Percentiles rank a stretch among this genome's conserved stretches.
Conservation (phyloP, 2,797 vertebrate species). For the Sardinella longiceps region DNA sequence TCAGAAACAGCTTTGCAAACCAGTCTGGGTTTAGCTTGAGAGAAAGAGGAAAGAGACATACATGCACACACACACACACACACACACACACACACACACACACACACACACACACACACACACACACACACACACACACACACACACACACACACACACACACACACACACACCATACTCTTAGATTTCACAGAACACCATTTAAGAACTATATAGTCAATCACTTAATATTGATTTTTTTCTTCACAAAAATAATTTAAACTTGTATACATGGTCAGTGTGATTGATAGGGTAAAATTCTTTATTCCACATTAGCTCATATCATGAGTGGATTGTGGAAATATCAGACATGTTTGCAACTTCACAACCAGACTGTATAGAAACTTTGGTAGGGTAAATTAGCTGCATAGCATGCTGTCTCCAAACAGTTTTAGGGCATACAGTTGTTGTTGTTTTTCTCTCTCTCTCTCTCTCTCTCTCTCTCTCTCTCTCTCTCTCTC, state of each 20-base stretch:
- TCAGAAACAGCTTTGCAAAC: too few species aligned
- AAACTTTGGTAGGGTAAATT: constrained; percentile 20
- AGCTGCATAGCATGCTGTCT: constrained; percentile 14
- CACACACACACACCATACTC: not conserved
- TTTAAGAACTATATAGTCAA: not conserved
- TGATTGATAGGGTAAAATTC: not conserved
- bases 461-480: not conserved
- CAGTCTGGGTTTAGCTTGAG: too few species aligned
- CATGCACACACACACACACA: not conserved
- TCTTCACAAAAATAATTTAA: not conserved
- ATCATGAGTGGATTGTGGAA: not conserved
- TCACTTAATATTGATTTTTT: not conserved
- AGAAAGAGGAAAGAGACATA: too few species aligned
- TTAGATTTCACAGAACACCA: not conserved
- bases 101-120: not conserved
- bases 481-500: not conserved
- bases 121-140: not conserved
- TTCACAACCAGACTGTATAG: not conserved
- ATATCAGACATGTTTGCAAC: not conserved
- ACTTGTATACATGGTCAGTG: not conserved
- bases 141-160: not conserved
- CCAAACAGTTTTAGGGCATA: constrained; percentile 13
- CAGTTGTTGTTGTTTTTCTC: not conserved
- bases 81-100: not conserved
- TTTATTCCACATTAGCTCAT: not conserved